Percentiles rank a stretch among this genome's conserved stretches.
These are phyloP conservation scores for Percina caprodes DNA, from an alignment of 2,113 vertebrate genomes.

Conservation along the genomic window DNA sequence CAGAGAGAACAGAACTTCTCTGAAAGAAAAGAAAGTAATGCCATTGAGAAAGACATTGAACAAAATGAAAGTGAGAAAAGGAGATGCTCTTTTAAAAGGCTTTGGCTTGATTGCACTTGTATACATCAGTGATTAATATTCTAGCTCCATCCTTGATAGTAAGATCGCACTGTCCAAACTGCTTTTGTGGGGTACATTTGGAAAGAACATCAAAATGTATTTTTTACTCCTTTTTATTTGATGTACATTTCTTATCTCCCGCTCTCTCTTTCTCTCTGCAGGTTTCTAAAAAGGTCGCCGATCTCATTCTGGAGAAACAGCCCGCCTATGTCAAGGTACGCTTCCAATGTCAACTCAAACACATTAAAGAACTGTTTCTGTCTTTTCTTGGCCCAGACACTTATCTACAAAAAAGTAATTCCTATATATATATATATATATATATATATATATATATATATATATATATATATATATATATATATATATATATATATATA, in stretches of 20 bases:
- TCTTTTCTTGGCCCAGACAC: neutral
- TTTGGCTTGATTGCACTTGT: neutral
- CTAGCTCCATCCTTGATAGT: constrained; percentile 6
- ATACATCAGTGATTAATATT: constrained; percentile 37
- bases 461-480: no score
- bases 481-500: no score
- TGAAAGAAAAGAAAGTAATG: constrained; percentile 7
- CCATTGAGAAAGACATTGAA: constrained; percentile 14
- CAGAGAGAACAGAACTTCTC: constrained; percentile 4
- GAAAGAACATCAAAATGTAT: constrained; percentile 30
- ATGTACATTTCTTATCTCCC: neutral
- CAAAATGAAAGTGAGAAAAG: constrained; percentile 37
- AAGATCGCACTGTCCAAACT: constrained; percentile 23
- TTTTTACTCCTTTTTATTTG: neutral
- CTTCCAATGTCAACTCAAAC: neutral
- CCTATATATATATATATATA: no score
- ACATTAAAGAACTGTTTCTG: neutral
- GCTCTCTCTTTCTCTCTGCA: constrained; percentile 67
- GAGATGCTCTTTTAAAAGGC: constrained; percentile 17
- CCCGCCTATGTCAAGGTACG: constrained; percentile 98
- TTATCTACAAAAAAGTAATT: neutral
- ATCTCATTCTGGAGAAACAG: constrained; percentile 99
- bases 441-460: no score
- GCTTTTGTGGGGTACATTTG: constrained; percentile 45
- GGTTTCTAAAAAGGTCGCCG: constrained; percentile 98